Conservation (phyloP, 2,888 invertebrate genomes). For the Tachina fera region DNA sequence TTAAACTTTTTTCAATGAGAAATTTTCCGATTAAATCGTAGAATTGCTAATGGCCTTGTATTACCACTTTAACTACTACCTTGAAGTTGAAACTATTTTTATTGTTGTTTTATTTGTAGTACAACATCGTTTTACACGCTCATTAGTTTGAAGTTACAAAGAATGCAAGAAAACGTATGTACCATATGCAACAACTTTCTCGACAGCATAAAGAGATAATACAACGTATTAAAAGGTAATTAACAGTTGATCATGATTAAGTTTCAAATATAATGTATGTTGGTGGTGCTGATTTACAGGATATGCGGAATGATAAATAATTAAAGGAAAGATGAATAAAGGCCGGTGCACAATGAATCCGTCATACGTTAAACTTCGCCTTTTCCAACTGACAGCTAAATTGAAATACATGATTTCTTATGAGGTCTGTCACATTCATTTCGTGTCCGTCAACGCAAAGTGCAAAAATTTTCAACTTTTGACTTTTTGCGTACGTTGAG, state of each 20-base stretch:
- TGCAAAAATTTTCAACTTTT: too few species aligned
- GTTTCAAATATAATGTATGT: too few species aligned
- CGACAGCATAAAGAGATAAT: constrained; percentile 16
- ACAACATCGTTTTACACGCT: constrained; percentile 22
- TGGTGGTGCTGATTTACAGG: too few species aligned
- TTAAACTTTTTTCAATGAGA: constrained; percentile 1
- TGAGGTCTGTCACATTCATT: too few species aligned
- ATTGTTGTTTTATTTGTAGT: background rate
- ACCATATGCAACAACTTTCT: constrained; percentile 1
- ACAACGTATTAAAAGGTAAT: constrained; percentile 57
- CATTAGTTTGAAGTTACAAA: constrained; percentile 28
- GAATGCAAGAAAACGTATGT: background rate
- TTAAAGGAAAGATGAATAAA: background rate
- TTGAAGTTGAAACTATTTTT: background rate
- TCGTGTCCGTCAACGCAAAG: too few species aligned
- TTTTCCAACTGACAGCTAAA: too few species aligned
- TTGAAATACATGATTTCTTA: too few species aligned
- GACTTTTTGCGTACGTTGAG: too few species aligned
- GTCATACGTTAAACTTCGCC: too few species aligned
- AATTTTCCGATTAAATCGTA: background rate
- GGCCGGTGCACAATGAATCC: too few species aligned
- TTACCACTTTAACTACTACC: constrained; percentile 4
- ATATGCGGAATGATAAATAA: too few species aligned
- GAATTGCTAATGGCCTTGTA: constrained; percentile 18
- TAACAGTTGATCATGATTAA: constrained; percentile 29